These are phyloP conservation scores for Aix galericulata DNA, from an alignment of 2,113 vertebrate genomes.

Conservation along the genomic window DNA sequence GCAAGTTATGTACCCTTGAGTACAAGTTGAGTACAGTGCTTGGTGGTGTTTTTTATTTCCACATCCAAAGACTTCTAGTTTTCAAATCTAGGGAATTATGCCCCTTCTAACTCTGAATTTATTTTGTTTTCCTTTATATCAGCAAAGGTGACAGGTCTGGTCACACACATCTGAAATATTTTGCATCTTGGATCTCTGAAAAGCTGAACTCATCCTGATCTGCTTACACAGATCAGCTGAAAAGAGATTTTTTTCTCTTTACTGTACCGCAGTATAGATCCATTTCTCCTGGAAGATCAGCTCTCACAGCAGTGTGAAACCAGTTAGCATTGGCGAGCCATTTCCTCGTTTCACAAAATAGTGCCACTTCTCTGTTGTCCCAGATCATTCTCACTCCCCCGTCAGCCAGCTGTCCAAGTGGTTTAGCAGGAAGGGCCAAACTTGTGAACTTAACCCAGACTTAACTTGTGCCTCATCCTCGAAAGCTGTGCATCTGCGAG, in stretches of 20 bases:
- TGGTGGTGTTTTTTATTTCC: not conserved
- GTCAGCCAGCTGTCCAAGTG: not conserved
- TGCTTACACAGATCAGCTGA: not conserved
- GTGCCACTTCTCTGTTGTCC: not conserved
- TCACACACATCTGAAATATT: not conserved
- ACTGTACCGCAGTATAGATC: not conserved
- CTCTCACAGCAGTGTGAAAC: not conserved
- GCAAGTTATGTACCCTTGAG: not conserved
- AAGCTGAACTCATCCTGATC: not conserved
- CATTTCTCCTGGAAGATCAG: not conserved
- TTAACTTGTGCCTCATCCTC: not conserved
- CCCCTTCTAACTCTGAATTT: not conserved
- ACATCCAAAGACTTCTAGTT: not conserved
- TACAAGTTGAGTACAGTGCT: not conserved
- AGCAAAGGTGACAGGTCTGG: not conserved
- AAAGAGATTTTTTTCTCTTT: not conserved
- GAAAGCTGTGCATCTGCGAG: not conserved
- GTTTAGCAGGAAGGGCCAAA: slow-evolving; percentile 33
- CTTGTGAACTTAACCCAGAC: not conserved
- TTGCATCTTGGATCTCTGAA: not conserved
- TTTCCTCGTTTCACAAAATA: slow-evolving; percentile 19
- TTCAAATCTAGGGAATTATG: not conserved
- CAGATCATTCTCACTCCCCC: not conserved
- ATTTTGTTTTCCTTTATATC: not conserved
- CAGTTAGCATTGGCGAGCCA: not conserved